Evolutionary conservation across 30 jellyfish, hydroid and myxozoan species (phyloP).

Genomic region (Chrysaora quinquecirrha): DNA sequence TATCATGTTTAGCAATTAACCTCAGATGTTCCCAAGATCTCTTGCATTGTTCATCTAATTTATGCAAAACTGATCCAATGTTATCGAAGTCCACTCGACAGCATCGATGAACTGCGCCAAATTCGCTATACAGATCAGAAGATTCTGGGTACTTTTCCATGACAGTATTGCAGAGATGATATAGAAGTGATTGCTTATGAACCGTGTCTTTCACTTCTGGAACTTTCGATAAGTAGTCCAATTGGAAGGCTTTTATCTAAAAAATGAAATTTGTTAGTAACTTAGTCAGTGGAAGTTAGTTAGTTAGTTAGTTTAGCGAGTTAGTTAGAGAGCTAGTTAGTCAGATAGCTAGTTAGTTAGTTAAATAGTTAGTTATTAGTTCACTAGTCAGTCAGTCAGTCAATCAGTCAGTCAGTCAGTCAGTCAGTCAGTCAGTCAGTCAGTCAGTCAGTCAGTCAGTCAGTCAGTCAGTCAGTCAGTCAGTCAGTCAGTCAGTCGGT

Average conservation of each 20-base stretch:
- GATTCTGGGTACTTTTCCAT: conserved; percentile 97
- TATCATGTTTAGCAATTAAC: conserved; percentile 96
- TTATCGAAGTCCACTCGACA: conserved; percentile 90
- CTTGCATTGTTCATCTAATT: conserved; percentile 92
- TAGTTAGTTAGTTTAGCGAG: too few relatives aligned
- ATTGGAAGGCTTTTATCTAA: conserved; percentile 94
- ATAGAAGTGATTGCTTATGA: conserved; percentile 91
- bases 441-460: too few relatives aligned
- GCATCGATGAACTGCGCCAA: conserved; percentile 98
- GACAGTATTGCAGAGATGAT: conserved; percentile 88
- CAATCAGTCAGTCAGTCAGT: too few relatives aligned
- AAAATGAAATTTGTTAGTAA: too few relatives aligned
- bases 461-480: too few relatives aligned
- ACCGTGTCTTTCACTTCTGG: conserved; percentile 99
- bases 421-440: too few relatives aligned
- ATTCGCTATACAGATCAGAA: conserved; percentile 94
- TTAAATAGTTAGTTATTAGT: too few relatives aligned
- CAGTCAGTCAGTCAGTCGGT: too few relatives aligned
- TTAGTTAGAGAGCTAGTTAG: too few relatives aligned
- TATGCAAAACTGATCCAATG: conserved; percentile 62
- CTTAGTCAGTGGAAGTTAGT: too few relatives aligned
- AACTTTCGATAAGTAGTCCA: conserved; percentile 91
- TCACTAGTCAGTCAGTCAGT: too few relatives aligned
- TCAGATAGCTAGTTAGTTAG: too few relatives aligned
- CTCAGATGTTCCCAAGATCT: conserved; percentile 97